A percentile compares a stretch with the other conserved stretches of the same genome.
Evolutionary conservation across 2,888 invertebrate species (phyloP).

Genomic region (Rhimphoctona megacephalus): DNA sequence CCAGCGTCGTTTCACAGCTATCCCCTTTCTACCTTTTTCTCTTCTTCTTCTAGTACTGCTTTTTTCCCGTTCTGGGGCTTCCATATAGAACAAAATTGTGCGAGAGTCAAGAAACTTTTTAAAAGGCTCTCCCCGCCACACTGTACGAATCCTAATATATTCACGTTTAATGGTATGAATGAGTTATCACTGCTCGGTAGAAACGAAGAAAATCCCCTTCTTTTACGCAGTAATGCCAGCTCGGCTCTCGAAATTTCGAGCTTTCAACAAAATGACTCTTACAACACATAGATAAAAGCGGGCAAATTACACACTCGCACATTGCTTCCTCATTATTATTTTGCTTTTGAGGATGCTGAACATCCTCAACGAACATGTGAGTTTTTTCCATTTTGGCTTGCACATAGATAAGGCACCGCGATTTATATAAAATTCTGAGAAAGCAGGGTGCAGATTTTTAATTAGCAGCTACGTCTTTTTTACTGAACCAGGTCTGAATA

Average conservation of each 20-base stretch:
- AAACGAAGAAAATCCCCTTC: slow-evolving; percentile 36
- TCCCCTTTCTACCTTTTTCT: slow-evolving; percentile 61
- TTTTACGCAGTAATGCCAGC: slow-evolving; percentile 8
- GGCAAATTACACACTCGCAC: slow-evolving; percentile 19
- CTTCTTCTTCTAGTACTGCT: slow-evolving; percentile 43
- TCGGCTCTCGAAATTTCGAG: neutral
- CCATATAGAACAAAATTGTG: slow-evolving; percentile 50
- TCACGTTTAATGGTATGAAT: slow-evolving; percentile 55
- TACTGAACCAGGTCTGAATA: neutral
- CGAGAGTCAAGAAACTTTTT: slow-evolving; percentile 58
- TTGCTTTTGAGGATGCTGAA: neutral
- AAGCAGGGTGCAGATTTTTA: neutral
- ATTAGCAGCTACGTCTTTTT: neutral
- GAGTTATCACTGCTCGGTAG: slow-evolving; percentile 44
- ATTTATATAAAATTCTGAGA: neutral
- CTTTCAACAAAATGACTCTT: slow-evolving; percentile 23
- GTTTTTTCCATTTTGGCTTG: neutral
- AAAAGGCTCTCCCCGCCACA: slow-evolving; percentile 40
- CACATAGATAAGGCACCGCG: neutral
- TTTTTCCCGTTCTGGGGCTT: slow-evolving; percentile 26
- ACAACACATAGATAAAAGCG: neutral
- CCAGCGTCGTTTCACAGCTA: slow-evolving; percentile 63
- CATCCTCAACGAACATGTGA: slow-evolving; percentile 14
- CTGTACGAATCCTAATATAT: slow-evolving; percentile 49
- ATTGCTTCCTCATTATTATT: slow-evolving; percentile 20